Percentiles rank a stretch among this genome's conserved stretches.
These are phyloP conservation scores for Macrotus californicus DNA, from an alignment of 2,113 vertebrate genomes.

Conservation along the genomic window DNA sequence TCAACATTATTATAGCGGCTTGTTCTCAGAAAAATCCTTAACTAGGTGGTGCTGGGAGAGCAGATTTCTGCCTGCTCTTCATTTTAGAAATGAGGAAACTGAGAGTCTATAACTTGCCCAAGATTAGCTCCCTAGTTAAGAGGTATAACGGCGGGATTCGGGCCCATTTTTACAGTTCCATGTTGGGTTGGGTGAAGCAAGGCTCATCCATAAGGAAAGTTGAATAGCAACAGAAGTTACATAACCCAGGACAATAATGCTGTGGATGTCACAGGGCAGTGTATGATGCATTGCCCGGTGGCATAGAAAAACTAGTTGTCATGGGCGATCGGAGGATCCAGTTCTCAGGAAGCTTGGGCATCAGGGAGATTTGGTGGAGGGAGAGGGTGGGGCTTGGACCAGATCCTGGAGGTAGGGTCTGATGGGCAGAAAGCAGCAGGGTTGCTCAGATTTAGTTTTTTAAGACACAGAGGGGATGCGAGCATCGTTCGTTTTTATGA, in stretches of 20 bases:
- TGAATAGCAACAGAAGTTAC: slow-evolving; percentile 24
- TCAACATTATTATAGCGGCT: not conserved
- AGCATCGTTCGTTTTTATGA: not conserved
- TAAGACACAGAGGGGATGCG: not conserved
- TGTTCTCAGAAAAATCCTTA: not conserved
- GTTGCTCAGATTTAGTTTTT: not conserved
- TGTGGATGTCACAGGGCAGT: not conserved
- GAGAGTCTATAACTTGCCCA: slow-evolving; percentile 25
- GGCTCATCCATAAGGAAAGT: not conserved
- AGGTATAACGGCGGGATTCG: not conserved
- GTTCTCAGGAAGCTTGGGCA: not conserved
- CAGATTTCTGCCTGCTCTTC: not conserved
- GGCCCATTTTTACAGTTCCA: slow-evolving; percentile 6
- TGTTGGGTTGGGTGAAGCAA: slow-evolving; percentile 1
- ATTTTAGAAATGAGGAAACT: slow-evolving; percentile 15
- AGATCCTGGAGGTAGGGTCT: not conserved
- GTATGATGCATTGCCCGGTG: not conserved
- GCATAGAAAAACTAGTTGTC: not conserved
- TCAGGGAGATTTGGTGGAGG: not conserved
- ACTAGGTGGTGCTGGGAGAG: not conserved
- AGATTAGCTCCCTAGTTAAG: not conserved
- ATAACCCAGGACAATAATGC: not conserved
- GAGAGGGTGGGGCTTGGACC: not conserved
- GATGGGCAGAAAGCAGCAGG: not conserved
- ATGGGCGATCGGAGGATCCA: not conserved